Evolutionary conservation across 2,113 vertebrate genomes (phyloP).

Genomic region (Poeciliopsis occidentalis): DNA sequence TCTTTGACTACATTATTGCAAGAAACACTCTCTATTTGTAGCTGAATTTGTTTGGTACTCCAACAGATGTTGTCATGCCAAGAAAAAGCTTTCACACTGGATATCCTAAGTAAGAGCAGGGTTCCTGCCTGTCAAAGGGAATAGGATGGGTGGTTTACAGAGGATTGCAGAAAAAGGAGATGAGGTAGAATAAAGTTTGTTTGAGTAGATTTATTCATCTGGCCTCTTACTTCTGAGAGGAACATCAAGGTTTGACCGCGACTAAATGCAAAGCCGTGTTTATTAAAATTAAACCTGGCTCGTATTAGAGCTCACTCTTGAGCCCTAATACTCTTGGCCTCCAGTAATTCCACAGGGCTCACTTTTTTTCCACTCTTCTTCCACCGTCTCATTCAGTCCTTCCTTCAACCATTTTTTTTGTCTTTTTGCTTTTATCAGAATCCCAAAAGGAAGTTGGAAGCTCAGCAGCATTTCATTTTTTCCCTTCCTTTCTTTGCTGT

Average conservation of each 20-base stretch:
- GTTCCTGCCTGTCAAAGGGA: constrained; percentile 30
- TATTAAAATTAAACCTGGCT: constrained; percentile 79
- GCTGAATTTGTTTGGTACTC: constrained; percentile 27
- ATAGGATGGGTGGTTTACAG: constrained; percentile 51
- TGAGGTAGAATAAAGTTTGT: constrained; percentile 29
- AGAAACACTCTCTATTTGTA: background rate
- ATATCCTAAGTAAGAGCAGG: constrained; percentile 52
- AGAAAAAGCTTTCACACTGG: constrained; percentile 36
- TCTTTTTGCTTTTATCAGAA: constrained; percentile 69
- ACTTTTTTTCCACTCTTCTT: constrained; percentile 20
- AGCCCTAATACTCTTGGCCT: constrained; percentile 26
- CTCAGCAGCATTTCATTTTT: constrained; percentile 42
- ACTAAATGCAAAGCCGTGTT: constrained; percentile 46
- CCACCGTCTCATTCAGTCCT: constrained; percentile 68
- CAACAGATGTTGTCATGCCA: constrained; percentile 46
- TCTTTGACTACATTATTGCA: background rate
- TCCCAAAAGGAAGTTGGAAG: constrained; percentile 69
- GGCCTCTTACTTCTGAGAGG: constrained; percentile 18
- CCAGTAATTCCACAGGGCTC: constrained; percentile 70
- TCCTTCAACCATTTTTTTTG: constrained; percentile 29
- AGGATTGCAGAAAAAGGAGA: constrained; percentile 49
- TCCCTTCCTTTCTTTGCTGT: constrained; percentile 31
- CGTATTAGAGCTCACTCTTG: constrained; percentile 60
- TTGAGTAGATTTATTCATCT: constrained; percentile 40
- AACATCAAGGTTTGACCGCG: constrained; percentile 61